Evolutionary conservation across 2,888 invertebrate genomes (phyloP).

Genomic region (Sturmia bella): DNA sequence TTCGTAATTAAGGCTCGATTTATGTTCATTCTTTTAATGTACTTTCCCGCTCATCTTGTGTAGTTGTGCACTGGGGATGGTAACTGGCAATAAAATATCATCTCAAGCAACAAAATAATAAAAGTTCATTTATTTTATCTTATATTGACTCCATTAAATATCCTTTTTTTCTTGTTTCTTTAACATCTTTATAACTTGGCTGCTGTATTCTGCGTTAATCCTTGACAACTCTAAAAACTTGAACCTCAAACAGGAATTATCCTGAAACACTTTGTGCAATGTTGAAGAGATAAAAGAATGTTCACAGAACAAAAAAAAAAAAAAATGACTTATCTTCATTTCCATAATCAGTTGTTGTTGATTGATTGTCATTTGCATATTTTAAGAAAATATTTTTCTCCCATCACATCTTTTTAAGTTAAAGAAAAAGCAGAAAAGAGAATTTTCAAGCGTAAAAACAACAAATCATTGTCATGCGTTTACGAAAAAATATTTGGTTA

Average conservation of each 20-base stretch:
- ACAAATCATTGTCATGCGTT: conserved; percentile 35
- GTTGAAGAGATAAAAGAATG: not conserved
- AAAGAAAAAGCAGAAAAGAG: not conserved
- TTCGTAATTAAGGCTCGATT: too few species aligned
- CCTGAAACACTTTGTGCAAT: not conserved
- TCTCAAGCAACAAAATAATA: not conserved
- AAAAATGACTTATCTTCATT: conserved; percentile 29
- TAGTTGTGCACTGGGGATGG: not conserved
- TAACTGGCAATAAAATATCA: not conserved
- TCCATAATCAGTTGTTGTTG: conserved; percentile 55
- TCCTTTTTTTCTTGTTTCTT: not conserved
- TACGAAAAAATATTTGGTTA: conserved; percentile 18
- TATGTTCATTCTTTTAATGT: not conserved
- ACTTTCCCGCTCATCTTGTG: not conserved
- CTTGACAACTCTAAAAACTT: not conserved
- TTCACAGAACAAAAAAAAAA: not conserved
- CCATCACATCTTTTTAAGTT: not conserved
- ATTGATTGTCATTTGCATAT: conserved; percentile 65
- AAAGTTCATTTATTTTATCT: conserved; percentile 46
- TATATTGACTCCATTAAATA: conserved; percentile 48
- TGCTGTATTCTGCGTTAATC: not conserved
- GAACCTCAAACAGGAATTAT: not conserved
- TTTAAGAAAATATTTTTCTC: conserved; percentile 30
- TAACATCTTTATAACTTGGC: not conserved
- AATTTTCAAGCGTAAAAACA: conserved; percentile 14